phyloP scores from a whole-genome alignment of 2,797 vertebrate genomes.

The Onychomys arenicola region DNA sequence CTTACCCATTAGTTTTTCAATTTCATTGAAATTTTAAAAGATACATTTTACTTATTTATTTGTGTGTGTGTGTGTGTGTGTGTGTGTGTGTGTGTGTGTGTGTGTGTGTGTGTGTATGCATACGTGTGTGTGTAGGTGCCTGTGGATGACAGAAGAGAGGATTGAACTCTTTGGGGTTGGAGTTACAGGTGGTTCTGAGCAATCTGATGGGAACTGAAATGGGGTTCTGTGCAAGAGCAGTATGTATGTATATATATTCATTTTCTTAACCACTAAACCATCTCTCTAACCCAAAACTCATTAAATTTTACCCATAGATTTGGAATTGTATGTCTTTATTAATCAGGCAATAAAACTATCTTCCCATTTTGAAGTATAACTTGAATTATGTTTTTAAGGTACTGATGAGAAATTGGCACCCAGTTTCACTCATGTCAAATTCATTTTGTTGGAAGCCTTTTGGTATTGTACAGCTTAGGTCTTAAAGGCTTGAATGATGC shows the following conservation, averaged over 20 bases:
- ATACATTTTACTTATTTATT: background rate
- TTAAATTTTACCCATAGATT: background rate
- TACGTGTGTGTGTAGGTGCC: background rate
- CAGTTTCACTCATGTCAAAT: background rate
- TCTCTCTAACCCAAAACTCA: background rate
- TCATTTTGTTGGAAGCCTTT: conserved; percentile 19
- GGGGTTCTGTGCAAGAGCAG: background rate
- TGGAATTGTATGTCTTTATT: background rate
- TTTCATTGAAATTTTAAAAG: background rate
- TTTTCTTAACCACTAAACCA: background rate
- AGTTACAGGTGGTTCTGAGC: background rate
- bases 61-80: background rate
- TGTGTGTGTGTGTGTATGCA: background rate
- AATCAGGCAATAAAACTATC: background rate
- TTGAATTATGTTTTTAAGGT: background rate
- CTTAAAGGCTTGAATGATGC: background rate
- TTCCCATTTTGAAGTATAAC: conserved; percentile 15
- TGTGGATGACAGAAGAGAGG: background rate
- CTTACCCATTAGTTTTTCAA: background rate
- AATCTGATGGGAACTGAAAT: background rate
- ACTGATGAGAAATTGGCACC: background rate
- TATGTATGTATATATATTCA: no score
- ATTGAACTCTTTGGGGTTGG: background rate
- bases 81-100: background rate
- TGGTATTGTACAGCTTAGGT: background rate